Evolutionary conservation across 1,140 invertebrate species (phyloP).

Genomic region (Caenorhabditis remanei): DNA sequence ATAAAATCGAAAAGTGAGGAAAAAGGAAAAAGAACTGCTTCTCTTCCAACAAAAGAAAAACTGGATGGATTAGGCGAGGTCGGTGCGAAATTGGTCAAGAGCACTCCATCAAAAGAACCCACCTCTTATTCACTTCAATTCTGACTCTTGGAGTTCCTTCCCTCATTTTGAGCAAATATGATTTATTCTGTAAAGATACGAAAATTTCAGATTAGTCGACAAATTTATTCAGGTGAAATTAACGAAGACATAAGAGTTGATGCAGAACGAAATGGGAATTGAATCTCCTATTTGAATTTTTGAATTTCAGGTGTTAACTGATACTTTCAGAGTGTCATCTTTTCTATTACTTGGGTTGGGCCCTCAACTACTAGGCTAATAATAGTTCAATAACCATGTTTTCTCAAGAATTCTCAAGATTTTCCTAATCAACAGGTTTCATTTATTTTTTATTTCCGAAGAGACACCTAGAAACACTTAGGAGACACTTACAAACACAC

Average conservation of each 20-base stretch:
- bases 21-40: background rate
- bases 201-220: background rate
- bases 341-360: too few relatives aligned
- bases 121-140: conserved; percentile 50
- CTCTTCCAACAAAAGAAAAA: conserved; percentile 11
- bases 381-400: background rate
- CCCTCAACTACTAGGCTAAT: background rate
- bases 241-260: too few relatives aligned
- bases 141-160: conserved; percentile 46
- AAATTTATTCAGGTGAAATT: background rate
- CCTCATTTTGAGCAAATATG: conserved; percentile 5
- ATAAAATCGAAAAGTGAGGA: background rate
- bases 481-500: conserved; percentile 32
- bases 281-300: too few relatives aligned
- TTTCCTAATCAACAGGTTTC: conserved; percentile 7
- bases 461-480: conserved; percentile 19
- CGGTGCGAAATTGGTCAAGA: conserved; percentile 22
- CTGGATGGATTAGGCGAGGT: conserved; percentile 45
- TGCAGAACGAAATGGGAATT: too few relatives aligned
- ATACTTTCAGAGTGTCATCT: too few relatives aligned
- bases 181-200: background rate
- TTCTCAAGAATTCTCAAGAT: background rate
- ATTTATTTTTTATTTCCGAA: background rate
- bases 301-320: too few relatives aligned
- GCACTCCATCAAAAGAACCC: background rate